Evolutionary conservation across 2,113 vertebrate genomes (phyloP).

Genomic region (Arenaria interpres): DNA sequence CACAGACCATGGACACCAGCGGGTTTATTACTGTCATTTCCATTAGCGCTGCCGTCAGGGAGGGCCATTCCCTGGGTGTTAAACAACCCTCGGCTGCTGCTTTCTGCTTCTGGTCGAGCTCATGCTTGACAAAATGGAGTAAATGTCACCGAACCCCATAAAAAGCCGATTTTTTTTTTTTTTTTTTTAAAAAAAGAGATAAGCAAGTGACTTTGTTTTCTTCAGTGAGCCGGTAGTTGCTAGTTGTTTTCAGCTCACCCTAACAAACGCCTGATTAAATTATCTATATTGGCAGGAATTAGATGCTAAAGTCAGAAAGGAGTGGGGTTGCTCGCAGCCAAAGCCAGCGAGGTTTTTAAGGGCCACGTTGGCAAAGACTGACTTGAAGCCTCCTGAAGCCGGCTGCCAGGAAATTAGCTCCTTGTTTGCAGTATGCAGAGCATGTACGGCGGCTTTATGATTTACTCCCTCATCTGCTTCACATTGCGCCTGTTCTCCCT

Average conservation of each 20-base stretch:
- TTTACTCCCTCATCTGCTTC: constrained; percentile 40
- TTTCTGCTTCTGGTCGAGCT: background rate
- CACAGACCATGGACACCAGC: background rate
- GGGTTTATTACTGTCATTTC: background rate
- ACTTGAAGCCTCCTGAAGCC: background rate
- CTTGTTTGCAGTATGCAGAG: constrained; percentile 36
- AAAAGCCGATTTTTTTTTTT: background rate
- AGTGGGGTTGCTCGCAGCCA: background rate
- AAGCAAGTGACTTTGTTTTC: background rate
- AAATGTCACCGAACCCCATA: background rate
- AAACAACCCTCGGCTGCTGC: background rate
- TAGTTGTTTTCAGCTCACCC: background rate
- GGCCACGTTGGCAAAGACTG: background rate
- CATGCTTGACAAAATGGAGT: background rate
- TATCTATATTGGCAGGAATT: background rate
- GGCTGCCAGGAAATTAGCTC: constrained; percentile 22
- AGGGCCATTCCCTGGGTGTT: background rate
- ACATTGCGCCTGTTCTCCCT: background rate
- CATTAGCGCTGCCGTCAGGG: background rate
- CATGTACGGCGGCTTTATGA: background rate
- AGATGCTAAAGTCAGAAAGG: background rate
- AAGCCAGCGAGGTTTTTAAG: background rate
- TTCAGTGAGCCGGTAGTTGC: background rate
- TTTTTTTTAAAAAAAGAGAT: background rate
- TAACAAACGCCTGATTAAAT: background rate